Conservation (phyloP, 2,113 vertebrate genomes). For the Petroica traversi region DNA sequence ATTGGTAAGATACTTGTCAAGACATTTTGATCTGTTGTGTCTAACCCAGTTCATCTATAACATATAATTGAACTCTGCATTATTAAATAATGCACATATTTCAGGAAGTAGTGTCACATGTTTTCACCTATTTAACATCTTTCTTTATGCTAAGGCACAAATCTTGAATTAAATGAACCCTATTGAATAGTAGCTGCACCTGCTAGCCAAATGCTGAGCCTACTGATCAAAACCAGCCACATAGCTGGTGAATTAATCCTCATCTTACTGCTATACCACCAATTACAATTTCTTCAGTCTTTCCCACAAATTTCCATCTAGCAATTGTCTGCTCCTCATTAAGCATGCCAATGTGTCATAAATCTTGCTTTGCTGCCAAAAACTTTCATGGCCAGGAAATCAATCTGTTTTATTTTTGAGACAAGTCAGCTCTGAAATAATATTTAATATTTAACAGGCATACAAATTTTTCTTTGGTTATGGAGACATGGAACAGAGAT, state of each 20-base stretch:
- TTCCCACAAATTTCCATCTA: constrained; percentile 3
- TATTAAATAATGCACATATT: constrained; percentile 11
- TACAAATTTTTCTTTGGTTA: background rate
- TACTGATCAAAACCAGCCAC: background rate
- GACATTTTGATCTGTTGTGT: background rate
- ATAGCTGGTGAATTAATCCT: constrained; percentile 5
- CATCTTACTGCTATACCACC: background rate
- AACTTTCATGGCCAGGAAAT: background rate
- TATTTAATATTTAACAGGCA: background rate
- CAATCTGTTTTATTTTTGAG: background rate
- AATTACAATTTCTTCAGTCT: background rate
- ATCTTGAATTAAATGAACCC: background rate
- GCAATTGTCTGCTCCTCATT: constrained; percentile 11
- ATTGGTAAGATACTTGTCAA: constrained; percentile 24
- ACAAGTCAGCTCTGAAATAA: background rate
- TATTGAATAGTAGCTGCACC: background rate
- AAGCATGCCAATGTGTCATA: constrained; percentile 23
- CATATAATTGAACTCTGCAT: background rate
- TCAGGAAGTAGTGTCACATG: background rate
- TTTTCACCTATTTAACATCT: background rate
- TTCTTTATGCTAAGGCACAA: background rate
- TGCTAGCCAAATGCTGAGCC: background rate
- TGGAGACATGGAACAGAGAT: background rate
- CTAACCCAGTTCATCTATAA: background rate
- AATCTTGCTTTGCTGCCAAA: background rate